phyloP scores from a whole-genome alignment of 2,888 invertebrate genomes.

The Harmothoe impar region DNA sequence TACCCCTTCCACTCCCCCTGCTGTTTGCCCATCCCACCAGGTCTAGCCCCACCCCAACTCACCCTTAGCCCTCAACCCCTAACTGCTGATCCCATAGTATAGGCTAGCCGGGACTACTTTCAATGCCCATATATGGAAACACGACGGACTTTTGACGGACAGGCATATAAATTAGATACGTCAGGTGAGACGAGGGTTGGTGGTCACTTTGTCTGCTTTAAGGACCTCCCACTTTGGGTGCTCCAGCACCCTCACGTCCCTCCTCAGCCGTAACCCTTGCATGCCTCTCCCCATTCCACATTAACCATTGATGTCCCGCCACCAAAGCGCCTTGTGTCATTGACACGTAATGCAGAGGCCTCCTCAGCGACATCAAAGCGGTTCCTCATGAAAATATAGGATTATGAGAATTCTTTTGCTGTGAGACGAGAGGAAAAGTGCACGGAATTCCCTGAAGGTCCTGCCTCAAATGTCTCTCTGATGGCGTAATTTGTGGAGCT shows the following conservation, averaged over 20 bases:
- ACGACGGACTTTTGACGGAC: background rate
- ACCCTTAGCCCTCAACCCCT: background rate
- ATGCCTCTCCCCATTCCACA: background rate
- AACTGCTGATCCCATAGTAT: background rate
- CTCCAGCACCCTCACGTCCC: background rate
- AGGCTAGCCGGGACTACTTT: slow-evolving; percentile 51
- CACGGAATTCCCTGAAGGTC: background rate
- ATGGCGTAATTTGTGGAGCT: background rate
- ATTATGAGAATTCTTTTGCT: background rate
- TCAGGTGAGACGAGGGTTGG: background rate
- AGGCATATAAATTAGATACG: background rate
- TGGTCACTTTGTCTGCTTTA: slow-evolving; percentile 13
- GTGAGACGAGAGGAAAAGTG: background rate
- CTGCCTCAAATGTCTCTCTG: background rate
- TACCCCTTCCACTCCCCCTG: background rate
- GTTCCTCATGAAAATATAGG: background rate
- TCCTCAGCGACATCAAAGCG: slow-evolving; percentile 2
- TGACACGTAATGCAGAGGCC: background rate
- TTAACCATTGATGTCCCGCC: background rate
- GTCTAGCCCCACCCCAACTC: background rate
- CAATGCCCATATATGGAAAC: slow-evolving; percentile 24
- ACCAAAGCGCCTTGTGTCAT: background rate
- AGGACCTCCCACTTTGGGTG: background rate
- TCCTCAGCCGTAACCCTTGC: slow-evolving; percentile 12
- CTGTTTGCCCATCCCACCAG: background rate